Base-by-base conservation (phyloP, 2,888 invertebrate genomes). In the Epinotia brunnichana region DNA sequence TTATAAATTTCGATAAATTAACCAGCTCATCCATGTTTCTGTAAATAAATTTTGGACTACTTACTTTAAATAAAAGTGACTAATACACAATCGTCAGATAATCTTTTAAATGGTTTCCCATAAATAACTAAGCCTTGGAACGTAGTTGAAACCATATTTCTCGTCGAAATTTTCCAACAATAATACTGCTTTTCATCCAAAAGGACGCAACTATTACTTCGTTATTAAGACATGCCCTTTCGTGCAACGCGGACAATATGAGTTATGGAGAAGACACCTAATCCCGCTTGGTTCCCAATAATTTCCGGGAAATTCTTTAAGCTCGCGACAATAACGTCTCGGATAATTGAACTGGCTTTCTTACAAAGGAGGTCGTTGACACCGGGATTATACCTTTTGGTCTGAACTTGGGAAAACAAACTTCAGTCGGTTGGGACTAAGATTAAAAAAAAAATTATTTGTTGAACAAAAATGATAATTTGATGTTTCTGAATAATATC, bases 281-380 rank as follows among this genome's bases (percentile, higher is more conserved):
- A 74, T 74, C 63, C 41, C 71, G 29, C 35, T 62, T 56, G n/a
- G 39, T 35, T 41, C 54, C 53, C 68, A 59, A 69, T 73, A 66
- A 74, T 74, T 74, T 63, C 64, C 64, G 67, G 63, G 5, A 56
- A 29, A 60, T 64, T 72, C 59, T 71, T 63, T 61, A 72, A 69
- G 64, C 69, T 56, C 29, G 70, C 68, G 72, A 74, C 75, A 70
- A 74, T 69, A 67, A 69, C 67, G 57, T 48, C 59, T 53, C 61
- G 63, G 74, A 70, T 72, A 74, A 73, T 73, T 63, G 63, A 73
- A 69, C 57, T 17, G 68, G 19, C 24, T 39, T 69, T 59, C 41
- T 41, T 41, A 29, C 51, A 24, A 59, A 63, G 41, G 41, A 63
- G 41, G 53, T 53, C 62, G 15, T 44, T 21, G 56, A 19, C 54